Conservation (phyloP, 2,113 vertebrate genomes). For the Bostrychus sinensis region DNA sequence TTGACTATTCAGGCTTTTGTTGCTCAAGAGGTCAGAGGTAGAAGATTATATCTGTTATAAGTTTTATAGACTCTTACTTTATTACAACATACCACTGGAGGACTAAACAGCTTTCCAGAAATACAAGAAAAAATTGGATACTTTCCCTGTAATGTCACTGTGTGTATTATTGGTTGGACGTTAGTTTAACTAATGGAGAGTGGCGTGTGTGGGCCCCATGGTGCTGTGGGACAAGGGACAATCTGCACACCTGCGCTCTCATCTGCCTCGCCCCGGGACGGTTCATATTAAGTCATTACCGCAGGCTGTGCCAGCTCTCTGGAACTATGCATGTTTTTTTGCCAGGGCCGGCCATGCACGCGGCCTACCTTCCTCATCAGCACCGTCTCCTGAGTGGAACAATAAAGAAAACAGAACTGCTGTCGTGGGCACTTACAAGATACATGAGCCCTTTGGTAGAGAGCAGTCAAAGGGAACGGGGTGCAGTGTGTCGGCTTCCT, state of each 20-base stretch:
- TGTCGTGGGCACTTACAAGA: conserved; percentile 32
- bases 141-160: conserved; percentile 1
- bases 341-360: conserved; percentile 38
- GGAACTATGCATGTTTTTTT: conserved; percentile 33
- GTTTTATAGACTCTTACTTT: too few relatives aligned
- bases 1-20: too few relatives aligned
- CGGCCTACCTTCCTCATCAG: conserved; percentile 34
- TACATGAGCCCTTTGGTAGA: not conserved
- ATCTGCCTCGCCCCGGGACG: conserved; percentile 65
- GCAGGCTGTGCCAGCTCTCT: conserved; percentile 45
- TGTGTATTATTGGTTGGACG: conserved; percentile 28
- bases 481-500: not conserved
- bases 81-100: too few relatives aligned
- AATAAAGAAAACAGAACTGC: conserved; percentile 52
- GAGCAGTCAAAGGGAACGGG: conserved; percentile 11
- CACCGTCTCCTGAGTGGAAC: conserved; percentile 22
- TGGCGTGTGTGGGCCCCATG: conserved; percentile 46
- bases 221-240: conserved; percentile 59
- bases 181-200: conserved; percentile 46
- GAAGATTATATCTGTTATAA: too few relatives aligned
- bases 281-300: conserved; percentile 74
- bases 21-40: too few relatives aligned
- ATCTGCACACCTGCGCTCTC: conserved; percentile 74
- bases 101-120: too few relatives aligned
- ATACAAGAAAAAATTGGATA: not conserved